A percentile compares a stretch with the other conserved stretches of the same genome.
These are phyloP conservation scores for Psettodes erumei DNA, from an alignment of 2,113 vertebrate genomes.

Conservation along the genomic window DNA sequence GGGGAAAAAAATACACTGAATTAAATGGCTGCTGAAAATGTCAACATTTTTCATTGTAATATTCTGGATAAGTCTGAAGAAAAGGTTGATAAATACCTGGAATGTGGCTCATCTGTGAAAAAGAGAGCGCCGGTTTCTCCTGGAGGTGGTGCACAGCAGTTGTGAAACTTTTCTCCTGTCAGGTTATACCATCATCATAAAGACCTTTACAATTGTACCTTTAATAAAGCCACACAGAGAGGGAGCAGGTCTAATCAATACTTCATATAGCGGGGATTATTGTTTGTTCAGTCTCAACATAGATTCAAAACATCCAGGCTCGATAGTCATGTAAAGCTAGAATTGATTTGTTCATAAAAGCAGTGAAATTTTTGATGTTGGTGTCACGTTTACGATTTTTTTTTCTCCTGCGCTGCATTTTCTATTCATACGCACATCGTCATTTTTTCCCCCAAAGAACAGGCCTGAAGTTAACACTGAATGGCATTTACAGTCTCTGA, in stretches of 20 bases:
- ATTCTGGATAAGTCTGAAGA: conserved; percentile 16
- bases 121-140: conserved; percentile 10
- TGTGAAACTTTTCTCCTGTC: conserved; percentile 66
- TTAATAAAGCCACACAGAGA: conserved; percentile 74
- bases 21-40: conserved; percentile 26
- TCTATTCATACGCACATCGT: conserved; percentile 23
- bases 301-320: conserved; percentile 69
- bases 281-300: conserved; percentile 71
- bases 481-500: conserved; percentile 40
- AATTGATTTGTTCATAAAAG: conserved; percentile 78
- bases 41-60: conserved; percentile 35
- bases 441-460: conserved; percentile 41
- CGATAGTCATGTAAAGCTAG: conserved; percentile 68
- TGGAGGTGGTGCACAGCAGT: conserved; percentile 10
- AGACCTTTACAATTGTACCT: conserved; percentile 71
- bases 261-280: conserved; percentile 77
- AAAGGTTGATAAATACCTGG: conserved; percentile 17
- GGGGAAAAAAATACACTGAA: conserved; percentile 21
- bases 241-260: conserved; percentile 74
- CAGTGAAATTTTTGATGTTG: conserved; percentile 58
- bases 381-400: conserved; percentile 55
- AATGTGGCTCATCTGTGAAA: conserved; percentile 18
- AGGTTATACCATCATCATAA: conserved; percentile 69
- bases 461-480: conserved; percentile 32
- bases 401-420: conserved; percentile 18